phyloP scores from a whole-genome alignment of 2,797 vertebrate species.

The Pteropus rufus region DNA sequence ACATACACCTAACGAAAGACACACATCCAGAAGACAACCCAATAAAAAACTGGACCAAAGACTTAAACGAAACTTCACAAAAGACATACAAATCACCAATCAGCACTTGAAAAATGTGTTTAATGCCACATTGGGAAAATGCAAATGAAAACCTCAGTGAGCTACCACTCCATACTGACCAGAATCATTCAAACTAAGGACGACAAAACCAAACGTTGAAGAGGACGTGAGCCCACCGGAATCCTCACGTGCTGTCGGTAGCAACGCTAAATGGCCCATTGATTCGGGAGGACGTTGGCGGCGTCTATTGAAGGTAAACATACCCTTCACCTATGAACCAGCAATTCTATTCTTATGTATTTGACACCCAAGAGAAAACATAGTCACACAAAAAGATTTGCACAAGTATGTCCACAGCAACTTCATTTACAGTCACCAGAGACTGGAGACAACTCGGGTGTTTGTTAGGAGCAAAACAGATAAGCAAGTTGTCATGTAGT shows the following conservation, averaged over 20 bases:
- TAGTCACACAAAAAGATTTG: not conserved
- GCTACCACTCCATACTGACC: no score
- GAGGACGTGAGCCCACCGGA: not conserved
- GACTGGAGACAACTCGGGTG: not conserved
- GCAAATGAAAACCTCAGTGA: not conserved
- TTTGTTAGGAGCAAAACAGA: not conserved
- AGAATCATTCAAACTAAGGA: no score
- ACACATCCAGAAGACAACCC: not conserved
- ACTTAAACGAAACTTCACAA: not conserved
- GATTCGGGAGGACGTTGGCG: not conserved
- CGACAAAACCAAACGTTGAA: not conserved
- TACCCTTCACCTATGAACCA: not conserved
- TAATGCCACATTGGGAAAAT: no score
- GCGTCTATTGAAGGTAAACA: not conserved
- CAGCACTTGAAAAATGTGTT: not conserved
- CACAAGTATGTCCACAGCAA: no score
- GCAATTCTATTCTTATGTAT: not conserved
- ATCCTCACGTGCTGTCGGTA: not conserved
- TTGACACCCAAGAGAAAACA: not conserved
- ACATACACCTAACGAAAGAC: no score
- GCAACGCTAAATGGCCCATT: no score
- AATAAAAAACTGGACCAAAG: not conserved
- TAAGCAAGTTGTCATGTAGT: not conserved
- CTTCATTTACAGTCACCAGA: not conserved
- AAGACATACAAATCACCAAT: not conserved